Conservation (phyloP, 2,113 vertebrate genomes). For the Ctenodactylus gundi region DNA sequence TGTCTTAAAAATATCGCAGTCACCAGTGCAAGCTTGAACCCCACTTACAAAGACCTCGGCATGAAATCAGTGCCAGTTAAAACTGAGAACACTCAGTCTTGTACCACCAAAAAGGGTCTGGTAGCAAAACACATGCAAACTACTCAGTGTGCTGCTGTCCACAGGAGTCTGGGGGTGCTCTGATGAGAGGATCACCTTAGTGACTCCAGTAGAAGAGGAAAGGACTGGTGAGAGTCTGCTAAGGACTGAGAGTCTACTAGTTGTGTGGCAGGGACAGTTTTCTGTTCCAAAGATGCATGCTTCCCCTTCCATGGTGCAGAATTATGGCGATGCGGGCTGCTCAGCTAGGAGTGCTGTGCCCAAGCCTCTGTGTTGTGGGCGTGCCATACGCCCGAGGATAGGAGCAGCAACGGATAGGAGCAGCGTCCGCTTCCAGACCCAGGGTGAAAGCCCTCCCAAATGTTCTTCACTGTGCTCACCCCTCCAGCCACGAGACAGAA, state of each 20-base stretch:
- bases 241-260: neutral
- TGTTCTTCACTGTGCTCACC: neutral
- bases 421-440: neutral
- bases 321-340: neutral
- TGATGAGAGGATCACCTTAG: neutral
- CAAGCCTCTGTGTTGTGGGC: neutral
- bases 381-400: neutral
- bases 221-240: neutral
- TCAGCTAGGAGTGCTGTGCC: neutral
- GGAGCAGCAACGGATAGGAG: neutral
- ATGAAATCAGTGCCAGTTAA: slow-evolving; percentile 11
- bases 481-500: neutral
- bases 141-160: neutral
- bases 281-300: neutral
- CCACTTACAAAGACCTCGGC: neutral
- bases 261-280: neutral
- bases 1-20: neutral
- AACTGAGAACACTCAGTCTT: slow-evolving; percentile 7
- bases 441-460: neutral
- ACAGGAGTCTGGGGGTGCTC: neutral
- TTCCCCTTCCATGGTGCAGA: neutral
- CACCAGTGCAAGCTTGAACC: neutral
- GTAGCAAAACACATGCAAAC: neutral
- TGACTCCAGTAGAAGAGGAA: neutral
- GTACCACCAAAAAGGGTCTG: neutral